A percentile compares a stretch with the other conserved stretches of the same genome.
phyloP scores from a whole-genome alignment of 2,113 vertebrate genomes.

The Percina caprodes region DNA sequence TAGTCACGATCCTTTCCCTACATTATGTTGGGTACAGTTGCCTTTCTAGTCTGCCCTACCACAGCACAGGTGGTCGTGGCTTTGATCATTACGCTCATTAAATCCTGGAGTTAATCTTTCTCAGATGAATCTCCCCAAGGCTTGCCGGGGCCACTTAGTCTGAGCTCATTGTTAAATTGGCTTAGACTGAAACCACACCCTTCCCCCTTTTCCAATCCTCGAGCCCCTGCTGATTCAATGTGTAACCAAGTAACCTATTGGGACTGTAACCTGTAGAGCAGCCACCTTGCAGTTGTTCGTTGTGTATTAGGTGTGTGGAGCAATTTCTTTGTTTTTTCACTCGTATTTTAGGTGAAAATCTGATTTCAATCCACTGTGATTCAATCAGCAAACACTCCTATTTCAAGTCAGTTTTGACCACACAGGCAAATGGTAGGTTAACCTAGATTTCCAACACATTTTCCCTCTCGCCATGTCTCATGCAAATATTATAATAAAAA shows the following conservation, averaged over 20 bases:
- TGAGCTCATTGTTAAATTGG: constrained; percentile 80
- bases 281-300: constrained; percentile 43
- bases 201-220: constrained; percentile 61
- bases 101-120: constrained; percentile 82
- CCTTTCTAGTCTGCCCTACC: constrained; percentile 78
- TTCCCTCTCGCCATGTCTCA: constrained; percentile 77
- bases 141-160: constrained; percentile 75
- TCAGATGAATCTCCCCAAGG: constrained; percentile 81
- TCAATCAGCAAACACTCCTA: constrained; percentile 59
- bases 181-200: constrained; percentile 76
- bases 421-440: constrained; percentile 57
- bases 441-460: constrained; percentile 58
- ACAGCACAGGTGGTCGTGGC: constrained; percentile 83
- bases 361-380: constrained; percentile 52
- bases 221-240: constrained; percentile 64
- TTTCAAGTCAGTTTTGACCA: constrained; percentile 43
- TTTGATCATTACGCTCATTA: constrained; percentile 82
- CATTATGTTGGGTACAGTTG: constrained; percentile 77
- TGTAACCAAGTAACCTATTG: constrained; percentile 66
- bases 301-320: constrained; percentile 51
- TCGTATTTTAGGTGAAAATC: constrained; percentile 24
- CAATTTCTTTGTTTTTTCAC: constrained; percentile 30
- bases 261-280: constrained; percentile 64
- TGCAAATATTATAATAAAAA: constrained; percentile 76
- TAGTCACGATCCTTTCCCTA: constrained; percentile 61